A percentile compares a stretch with the other conserved stretches of the same genome.
These are phyloP conservation scores for Meteorus sp. DNA, from an alignment of 1,140 invertebrate genomes.

Conservation along the genomic window DNA sequence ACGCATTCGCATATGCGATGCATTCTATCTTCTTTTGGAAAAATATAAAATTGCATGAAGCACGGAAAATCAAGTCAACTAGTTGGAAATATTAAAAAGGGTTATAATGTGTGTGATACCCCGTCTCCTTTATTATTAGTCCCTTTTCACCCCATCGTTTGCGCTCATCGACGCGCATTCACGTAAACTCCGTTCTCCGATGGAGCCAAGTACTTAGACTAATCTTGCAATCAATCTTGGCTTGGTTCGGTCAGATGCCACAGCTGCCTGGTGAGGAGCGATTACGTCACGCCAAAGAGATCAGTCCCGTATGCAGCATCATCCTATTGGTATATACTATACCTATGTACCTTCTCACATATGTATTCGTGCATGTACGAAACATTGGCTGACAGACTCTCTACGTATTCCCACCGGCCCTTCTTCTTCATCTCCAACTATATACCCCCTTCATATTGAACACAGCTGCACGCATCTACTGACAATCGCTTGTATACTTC, in stretches of 20 bases:
- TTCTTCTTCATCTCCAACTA: constrained; percentile 6
- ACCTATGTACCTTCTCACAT: no score
- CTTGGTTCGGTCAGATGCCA: constrained; percentile 36
- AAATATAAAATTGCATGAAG: constrained; percentile 8
- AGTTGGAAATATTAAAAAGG: constrained; percentile 28
- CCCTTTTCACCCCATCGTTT: constrained; percentile 11
- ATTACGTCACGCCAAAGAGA: constrained; percentile 38
- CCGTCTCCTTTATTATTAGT: constrained; percentile 15
- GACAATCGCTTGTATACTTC: background rate
- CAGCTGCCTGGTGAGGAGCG: constrained; percentile 33
- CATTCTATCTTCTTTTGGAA: background rate
- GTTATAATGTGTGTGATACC: constrained; percentile 9
- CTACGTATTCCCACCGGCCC: constrained; percentile 2
- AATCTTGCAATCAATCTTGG: constrained; percentile 43
- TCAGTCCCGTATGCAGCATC: constrained; percentile 27
- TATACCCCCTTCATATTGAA: constrained; percentile 6
- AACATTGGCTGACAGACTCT: constrained; percentile 11
- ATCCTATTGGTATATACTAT: constrained; percentile 23
- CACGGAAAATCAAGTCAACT: constrained; percentile 29
- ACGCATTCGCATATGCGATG: background rate
- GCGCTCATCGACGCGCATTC: constrained; percentile 29
- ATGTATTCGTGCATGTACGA: no score
- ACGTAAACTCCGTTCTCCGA: constrained; percentile 23
- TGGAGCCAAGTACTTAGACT: constrained; percentile 35
- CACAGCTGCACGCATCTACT: constrained; percentile 12